Evolutionary conservation across 2,888 invertebrate genomes (phyloP), one percentile per base, ranked within the genome.

Genomic region (Eulithis testata): DNA sequence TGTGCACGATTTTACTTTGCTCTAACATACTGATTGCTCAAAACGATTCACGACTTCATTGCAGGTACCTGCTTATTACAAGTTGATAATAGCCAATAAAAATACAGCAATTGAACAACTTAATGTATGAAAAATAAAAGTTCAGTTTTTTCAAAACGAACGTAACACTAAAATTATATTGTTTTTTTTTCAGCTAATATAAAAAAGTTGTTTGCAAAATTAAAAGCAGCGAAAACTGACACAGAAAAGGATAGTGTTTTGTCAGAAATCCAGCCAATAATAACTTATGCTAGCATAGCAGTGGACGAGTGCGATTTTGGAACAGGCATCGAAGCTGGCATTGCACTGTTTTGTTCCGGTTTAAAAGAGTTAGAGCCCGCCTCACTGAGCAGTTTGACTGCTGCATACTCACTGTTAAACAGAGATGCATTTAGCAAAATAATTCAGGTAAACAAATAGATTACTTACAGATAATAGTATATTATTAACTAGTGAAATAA

Each of bases 301-400:
- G 95, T 97, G 63, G 99, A 99, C 81, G 99, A 99, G 85, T 97
- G 97, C 81, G 99, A 99, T 85, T 99, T 98, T 88, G 99, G 98
- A 0, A 98, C 98, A 60, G 97, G 98, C 0, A 86, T 99, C 2
- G 99, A 99, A 86, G 91, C 97, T 45, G 99, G 98, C 0, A 95
- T 98, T 73, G 96, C 97, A 85, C 88, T 99, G 55, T 97, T 99
- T 82, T 95, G 95, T 68, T 96, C 95, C 64, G 97, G 97, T 0
- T 86, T 95, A 60, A 89, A 94, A 56, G 93, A 94, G 68, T 93
- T 98, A 14, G 96, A 98, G 82, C 87, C 92, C 4, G 94, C 94
- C 51, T 94, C 95, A 3, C 82, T 94, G 44, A 94, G 94, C 68
- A 93, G 97, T 73, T 88, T 99, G 37, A 93, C 94, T 12, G 94